Evolutionary conservation across 64 coral and sea anemone genomes (phyloP), one percentile per base, ranked within the genome.

Genomic region (Stichodactyla mertensii): DNA sequence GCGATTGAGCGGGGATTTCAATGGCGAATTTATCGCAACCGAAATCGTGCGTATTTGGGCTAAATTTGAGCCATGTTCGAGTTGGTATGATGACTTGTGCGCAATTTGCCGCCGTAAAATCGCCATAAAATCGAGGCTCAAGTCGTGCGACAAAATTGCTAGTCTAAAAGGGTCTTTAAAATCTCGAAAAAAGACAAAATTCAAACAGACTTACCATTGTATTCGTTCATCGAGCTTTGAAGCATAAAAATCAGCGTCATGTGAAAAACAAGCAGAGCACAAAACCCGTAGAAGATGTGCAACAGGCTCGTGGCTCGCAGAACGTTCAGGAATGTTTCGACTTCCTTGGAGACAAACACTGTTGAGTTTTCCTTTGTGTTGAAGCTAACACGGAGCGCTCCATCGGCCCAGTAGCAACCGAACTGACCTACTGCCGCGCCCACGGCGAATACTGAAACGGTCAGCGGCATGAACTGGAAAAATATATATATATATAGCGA

Each of bases 211-310:
- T 85, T 85, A 93, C 94, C 92, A 79, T 97, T 97, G 82, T 92
- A 97, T 59, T 97, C 94, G 4, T 77, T 20, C 94, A 97, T 97
- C 13, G 94, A 90, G 36, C 94, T 97, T 77, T 97, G 94, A 87
- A 97, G 83, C 94, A 97, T 97, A 61, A 97, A 93, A 45, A 97
- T 88, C 9, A 97, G 55, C 55, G 91, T 90, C 88, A 97, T 66
- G 45, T 97, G 94, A 13, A 97, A 97, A 66, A 97, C 82, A 7
- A 97, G 79, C 10, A 93, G 60, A 27, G 91, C 67, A 45, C 87
- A 86, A 23, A 97, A 97, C 0, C 94, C 94, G 23, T 97, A 97
- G 79, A 97, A 97, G 55, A 97, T 88, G 64, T 97, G 94, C 16
- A 93, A 54, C 69, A 97, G 59, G 67, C 94, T 97, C 5, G 94